Evolutionary conservation across 2,797 vertebrate species (phyloP), one percentile per base, ranked within the genome.

Genomic region (Orestias chungarensis): DNA sequence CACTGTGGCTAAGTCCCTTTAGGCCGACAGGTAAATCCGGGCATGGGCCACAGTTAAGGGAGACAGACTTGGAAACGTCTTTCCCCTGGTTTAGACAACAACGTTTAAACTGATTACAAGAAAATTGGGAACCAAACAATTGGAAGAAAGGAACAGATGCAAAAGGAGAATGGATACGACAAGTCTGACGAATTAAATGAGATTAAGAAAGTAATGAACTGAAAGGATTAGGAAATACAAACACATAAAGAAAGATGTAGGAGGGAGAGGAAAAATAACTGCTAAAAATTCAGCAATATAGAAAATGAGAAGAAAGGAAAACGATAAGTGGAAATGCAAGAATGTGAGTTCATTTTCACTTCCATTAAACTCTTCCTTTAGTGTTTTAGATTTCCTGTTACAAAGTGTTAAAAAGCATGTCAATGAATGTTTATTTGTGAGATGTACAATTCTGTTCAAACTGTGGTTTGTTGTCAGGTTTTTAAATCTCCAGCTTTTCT

Each of bases 1-100:
- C 96, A 57, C 95, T 96, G 84, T 95, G 95, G 33, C 91, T 87
- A 73, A 95, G 74, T 9, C 90, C 73, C 66, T 91, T 91, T 50
- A 90, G 0, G 1, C 74, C 82, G 66, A 71, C 11, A 2, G 40
- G 4, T 57, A 80, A 27, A 14, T 73, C 87, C 46, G 31, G 68
- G 55, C 87, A 90, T 0, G 86, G 81, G 66, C 91, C 87, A 43
- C 82, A 84, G 74, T 88, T 93, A 84, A 93, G 76, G 68, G 91
- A 93, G 66, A 90, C 69, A 0, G 92, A 92, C 72, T 90, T 91
- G 70, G 87, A 85, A 72, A 91, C 54, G 10, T 75, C 77, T 80
- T 92, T 96, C 52, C 89, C 93, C 96, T 97, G 84, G 59, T 84
- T n/a, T 81, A 68, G 70, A 79, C 52, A n/a, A 66, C 75, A 14